Evolutionary conservation across 2,888 invertebrate genomes (phyloP).

Genomic region (Malthinus seriepunctatus): DNA sequence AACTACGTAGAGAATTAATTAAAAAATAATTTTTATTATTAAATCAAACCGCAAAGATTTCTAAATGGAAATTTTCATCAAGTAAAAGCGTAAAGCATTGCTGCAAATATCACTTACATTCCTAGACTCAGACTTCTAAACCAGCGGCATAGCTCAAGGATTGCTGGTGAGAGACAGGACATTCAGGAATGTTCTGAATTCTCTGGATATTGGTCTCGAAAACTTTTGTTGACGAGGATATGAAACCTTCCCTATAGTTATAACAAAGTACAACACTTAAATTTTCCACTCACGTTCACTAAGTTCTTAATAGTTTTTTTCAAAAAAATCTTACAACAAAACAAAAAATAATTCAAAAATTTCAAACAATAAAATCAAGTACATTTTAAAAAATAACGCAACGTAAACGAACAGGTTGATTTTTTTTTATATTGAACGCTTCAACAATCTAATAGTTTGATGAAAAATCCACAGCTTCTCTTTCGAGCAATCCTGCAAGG

Average conservation of each 20-base stretch:
- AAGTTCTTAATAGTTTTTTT: conserved; percentile 1
- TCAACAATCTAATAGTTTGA: conserved; percentile 33
- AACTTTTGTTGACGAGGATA: conserved; percentile 31
- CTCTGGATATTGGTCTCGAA: conserved; percentile 40
- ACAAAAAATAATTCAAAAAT: neutral
- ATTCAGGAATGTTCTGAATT: conserved; percentile 45
- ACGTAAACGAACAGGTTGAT: conserved; percentile 10
- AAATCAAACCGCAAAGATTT: conserved; percentile 14
- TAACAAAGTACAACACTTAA: neutral
- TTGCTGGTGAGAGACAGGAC: conserved; percentile 48
- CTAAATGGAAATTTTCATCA: conserved; percentile 25
- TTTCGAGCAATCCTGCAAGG: conserved; percentile 50
- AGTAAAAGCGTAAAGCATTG: conserved; percentile 25
- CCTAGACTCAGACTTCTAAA: conserved; percentile 38
- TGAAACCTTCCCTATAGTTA: conserved; percentile 19
- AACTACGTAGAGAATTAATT: neutral
- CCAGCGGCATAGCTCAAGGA: conserved; percentile 47
- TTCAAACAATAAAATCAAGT: neutral
- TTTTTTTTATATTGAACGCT: conserved; percentile 12
- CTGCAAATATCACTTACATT: conserved; percentile 48
- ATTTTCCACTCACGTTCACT: conserved; percentile 2
- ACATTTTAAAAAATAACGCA: conserved; percentile 13
- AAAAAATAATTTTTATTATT: conserved; percentile 4
- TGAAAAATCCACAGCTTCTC: conserved; percentile 50
- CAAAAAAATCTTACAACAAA: neutral